These are phyloP conservation scores for Anthoptus insignis DNA, from an alignment of 2,888 invertebrate genomes.

Conservation along the genomic window DNA sequence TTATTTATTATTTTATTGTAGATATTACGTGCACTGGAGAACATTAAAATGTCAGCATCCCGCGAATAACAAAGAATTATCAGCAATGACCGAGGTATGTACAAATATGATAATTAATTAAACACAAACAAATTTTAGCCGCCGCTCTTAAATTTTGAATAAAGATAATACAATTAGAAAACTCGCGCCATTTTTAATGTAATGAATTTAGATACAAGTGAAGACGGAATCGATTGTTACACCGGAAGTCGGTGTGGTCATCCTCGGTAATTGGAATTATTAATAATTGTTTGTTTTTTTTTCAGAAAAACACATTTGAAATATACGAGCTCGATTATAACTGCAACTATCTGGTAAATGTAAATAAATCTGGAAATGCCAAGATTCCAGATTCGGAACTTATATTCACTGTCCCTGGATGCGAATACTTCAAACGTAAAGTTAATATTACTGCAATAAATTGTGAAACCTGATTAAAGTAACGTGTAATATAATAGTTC, in stretches of 20 bases:
- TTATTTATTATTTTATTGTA: constrained; percentile 52
- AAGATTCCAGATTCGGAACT: constrained; percentile 79
- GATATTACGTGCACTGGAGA: constrained; percentile 76
- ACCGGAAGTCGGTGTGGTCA: too few species aligned
- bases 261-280: background rate
- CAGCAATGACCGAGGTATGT: constrained; percentile 85
- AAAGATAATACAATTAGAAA: too few species aligned
- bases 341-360: constrained; percentile 85
- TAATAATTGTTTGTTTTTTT: constrained; percentile 52
- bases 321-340: constrained; percentile 86
- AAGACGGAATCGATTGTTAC: too few species aligned
- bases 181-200: background rate
- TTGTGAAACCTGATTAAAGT: constrained; percentile 57
- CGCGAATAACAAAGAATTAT: constrained; percentile 73
- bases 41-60: constrained; percentile 69
- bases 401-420: constrained; percentile 82
- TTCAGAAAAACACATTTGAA: constrained; percentile 85
- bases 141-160: too few species aligned
- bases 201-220: background rate
- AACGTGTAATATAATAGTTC: background rate
- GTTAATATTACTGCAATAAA: constrained; percentile 61
- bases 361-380: constrained; percentile 71
- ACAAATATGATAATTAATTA: too few species aligned
- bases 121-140: too few species aligned
- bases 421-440: constrained; percentile 78